Evolutionary conservation across 2,888 invertebrate species (phyloP), one percentile per base, ranked within the genome.

Genomic region (Callyntrura guangdongensis): DNA sequence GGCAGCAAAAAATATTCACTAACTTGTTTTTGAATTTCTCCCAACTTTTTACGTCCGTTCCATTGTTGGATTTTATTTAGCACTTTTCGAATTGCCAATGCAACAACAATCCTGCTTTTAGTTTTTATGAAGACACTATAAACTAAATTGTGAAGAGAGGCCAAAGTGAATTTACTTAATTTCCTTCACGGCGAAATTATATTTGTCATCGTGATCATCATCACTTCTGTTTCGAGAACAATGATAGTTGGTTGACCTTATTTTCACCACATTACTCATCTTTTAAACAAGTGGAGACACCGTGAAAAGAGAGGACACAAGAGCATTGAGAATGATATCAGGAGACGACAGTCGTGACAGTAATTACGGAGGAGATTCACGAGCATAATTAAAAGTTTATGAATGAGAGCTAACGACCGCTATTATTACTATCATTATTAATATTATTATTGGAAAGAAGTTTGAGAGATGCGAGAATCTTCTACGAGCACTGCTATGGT

Each of bases 341-440:
- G 36, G n/a, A 6, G 56, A 69, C 36, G n/a, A 9, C 0, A 11
- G 72, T 5, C 20, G n/a, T n/a, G 69, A 45, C 69, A 74, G 20
- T 27, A 45, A 49, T 47, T 47, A 74, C 1, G 72, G 12, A 36
- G 0, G 72, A 14, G 17, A 74, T 74, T 74, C 72, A 74, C 9
- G 9, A 74, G 12, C 47, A 20, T 49, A 74, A 74, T 74, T 74
- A 74, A 74, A 74, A 17, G 72, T 74, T 74, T 74, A 74, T 47
- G 72, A 74, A 45, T 74, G 45, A 45, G 20, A 74, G 47, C 47
- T 17, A 69, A 47, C 45, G 11, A 14, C 47, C 11, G 36, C 36
- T 36, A 6, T 36, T 36, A 36, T 36, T 36, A 36, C 36, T 36
- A 36, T 6, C 36, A 36, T 2, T 36, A 47, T n/a, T 20, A 12